These are phyloP conservation scores for Chelidonichthys spinosus DNA, from an alignment of 2,797 vertebrate species.

Conservation along the genomic window DNA sequence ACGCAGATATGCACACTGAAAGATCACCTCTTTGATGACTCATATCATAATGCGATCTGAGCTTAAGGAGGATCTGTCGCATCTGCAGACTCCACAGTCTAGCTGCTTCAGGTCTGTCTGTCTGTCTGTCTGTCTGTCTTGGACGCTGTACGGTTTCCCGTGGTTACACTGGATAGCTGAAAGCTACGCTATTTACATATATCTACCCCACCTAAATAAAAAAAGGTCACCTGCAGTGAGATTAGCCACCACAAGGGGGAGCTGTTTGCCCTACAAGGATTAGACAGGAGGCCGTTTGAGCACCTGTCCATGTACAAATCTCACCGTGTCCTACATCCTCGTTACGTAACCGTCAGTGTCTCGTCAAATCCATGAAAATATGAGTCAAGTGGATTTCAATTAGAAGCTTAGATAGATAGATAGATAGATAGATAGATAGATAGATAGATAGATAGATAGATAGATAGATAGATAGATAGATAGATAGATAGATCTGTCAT, in stretches of 20 bases:
- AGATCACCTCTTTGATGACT: constrained; percentile 51
- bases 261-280: constrained; percentile 32
- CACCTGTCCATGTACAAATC: constrained; percentile 65
- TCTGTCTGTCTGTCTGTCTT: constrained; percentile 23
- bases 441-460: too few species aligned
- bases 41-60: constrained; percentile 59
- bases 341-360: constrained; percentile 54
- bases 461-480: too few species aligned
- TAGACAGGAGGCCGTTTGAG: constrained; percentile 21
- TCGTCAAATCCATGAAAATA: constrained; percentile 38
- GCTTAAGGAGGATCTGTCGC: constrained; percentile 34
- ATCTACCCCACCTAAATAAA: too few species aligned
- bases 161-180: not conserved
- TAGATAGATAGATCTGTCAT: too few species aligned
- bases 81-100: constrained; percentile 60
- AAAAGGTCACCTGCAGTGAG: constrained; percentile 13
- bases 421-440: not conserved
- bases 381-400: constrained; percentile 15
- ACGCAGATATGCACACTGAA: constrained; percentile 23
- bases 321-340: constrained; percentile 62
- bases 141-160: not conserved
- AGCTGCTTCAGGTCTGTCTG: constrained; percentile 37
- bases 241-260: constrained; percentile 62
- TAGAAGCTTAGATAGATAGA: not conserved
- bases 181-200: not conserved